phyloP scores from a whole-genome alignment of 1,140 invertebrate species.

The Temnothorax longispinosus region DNA sequence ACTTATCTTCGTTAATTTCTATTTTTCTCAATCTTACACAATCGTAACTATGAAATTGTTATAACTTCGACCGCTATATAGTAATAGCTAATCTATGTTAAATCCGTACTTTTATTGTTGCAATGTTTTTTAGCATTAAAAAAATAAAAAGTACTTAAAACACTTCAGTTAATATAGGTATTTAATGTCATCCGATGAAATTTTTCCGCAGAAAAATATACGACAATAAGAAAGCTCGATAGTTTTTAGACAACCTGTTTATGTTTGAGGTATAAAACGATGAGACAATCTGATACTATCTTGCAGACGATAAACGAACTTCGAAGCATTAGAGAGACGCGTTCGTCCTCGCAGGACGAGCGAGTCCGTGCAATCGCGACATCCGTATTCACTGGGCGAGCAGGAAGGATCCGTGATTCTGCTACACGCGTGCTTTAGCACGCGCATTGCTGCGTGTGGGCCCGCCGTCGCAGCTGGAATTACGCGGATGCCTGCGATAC shows the following conservation, averaged over 20 bases:
- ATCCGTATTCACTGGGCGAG: constrained; percentile 65
- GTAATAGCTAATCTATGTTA: not conserved
- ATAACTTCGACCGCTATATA: constrained; percentile 38
- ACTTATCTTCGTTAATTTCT: not conserved
- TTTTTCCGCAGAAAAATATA: not conserved
- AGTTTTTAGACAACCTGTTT: not conserved
- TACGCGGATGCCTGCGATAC: constrained; percentile 60
- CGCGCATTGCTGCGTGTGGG: constrained; percentile 8
- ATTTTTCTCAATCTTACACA: not conserved
- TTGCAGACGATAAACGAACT: constrained; percentile 20
- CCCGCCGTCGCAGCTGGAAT: constrained; percentile 38
- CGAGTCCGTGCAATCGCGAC: constrained; percentile 28
- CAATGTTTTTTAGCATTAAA: not conserved
- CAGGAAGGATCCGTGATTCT: constrained; percentile 30
- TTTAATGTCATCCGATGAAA: not conserved
- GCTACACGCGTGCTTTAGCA: not conserved
- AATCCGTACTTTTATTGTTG: not conserved
- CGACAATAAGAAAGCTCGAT: not conserved
- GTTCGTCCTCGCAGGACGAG: not conserved
- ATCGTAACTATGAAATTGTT: not conserved
- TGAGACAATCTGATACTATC: not conserved
- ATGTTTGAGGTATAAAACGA: not conserved
- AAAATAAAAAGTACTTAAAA: not conserved
- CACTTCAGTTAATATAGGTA: not conserved
- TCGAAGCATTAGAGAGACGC: not conserved